Evolutionary conservation across 2,888 invertebrate species (phyloP), one percentile per base, ranked within the genome.

Genomic region (Ornithoptera alexandrae): DNA sequence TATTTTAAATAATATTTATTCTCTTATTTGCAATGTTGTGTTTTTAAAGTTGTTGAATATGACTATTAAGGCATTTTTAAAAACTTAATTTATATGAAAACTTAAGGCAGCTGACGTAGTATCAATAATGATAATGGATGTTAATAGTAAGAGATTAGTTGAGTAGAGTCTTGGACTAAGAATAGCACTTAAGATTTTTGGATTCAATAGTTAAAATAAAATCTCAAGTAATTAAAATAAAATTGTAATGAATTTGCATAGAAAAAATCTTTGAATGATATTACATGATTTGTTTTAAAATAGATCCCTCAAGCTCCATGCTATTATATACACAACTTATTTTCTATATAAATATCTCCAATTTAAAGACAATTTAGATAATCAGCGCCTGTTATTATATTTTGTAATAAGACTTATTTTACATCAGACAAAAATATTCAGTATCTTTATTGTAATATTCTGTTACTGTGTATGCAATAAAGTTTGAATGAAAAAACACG

Each of bases 111-210:
- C n/a, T 68, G 63, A 50, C 53, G 59, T 68, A 46, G 68, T 64
- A 63, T 68, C 62, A 46, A 46, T 64, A 63, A 63, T 62, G 36
- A 59, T 68, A 68, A 68, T 68, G 63, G 63, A 68, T 63, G 50
- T 63, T 63, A 59, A 58, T 67, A 67, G 22, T 68, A 68, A 68
- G 58, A 46, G 62, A 63, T 63, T 62, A 57, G 50, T 30, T 17
- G 66, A 66, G 60, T 50, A 60, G 17, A 36, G 50, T 53, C 53
- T 67, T 61, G 67, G 59, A 30, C 58, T 63, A 20, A 62, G 17
- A 64, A 63, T 22, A 68, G 63, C 58, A 63, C 50, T 53, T 53
- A 53, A 50, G 24, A 2, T 24, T n/a, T 63, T 58, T 50, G 18
- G 17, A 20, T 30, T 62, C 30, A 42, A 58, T 63, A 46, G 56